These are phyloP conservation scores for Stomatorhinus walkeri DNA, from an alignment of 2,797 vertebrate genomes.

Conservation along the genomic window DNA sequence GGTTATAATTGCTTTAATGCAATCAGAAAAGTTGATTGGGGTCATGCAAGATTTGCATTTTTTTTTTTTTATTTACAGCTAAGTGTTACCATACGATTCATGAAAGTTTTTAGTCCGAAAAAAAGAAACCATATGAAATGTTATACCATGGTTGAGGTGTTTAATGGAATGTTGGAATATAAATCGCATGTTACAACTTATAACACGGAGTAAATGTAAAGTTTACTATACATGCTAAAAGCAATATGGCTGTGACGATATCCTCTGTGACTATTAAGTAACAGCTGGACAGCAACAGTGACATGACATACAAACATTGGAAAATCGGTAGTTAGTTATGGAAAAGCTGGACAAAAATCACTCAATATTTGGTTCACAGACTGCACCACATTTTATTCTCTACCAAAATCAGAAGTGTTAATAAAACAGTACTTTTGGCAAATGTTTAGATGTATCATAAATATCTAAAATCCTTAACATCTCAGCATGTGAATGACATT, in stretches of 20 bases:
- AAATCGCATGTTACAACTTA: background rate
- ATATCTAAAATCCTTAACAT: conserved; percentile 47
- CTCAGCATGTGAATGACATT: conserved; percentile 32
- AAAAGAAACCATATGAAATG: background rate
- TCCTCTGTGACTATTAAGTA: background rate
- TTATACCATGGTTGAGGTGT: background rate
- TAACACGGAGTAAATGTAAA: background rate
- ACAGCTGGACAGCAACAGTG: background rate
- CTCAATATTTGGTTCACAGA: background rate
- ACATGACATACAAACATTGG: background rate
- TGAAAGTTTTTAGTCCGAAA: background rate
- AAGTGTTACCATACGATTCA: background rate
- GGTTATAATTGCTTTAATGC: background rate
- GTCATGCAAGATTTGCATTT: background rate
- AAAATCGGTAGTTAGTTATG: background rate
- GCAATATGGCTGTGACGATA: background rate
- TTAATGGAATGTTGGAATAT: conserved; percentile 1
- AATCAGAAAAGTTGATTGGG: background rate
- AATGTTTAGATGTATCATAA: conserved; percentile 37
- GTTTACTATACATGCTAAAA: background rate
- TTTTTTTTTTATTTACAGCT: background rate
- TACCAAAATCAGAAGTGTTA: conserved; percentile 35
- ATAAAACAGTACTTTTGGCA: conserved; percentile 8
- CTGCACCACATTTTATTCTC: conserved; percentile 40
- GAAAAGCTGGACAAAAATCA: background rate